Base-by-base conservation (phyloP, 2,888 invertebrate species). In the Sesia apiformis region DNA sequence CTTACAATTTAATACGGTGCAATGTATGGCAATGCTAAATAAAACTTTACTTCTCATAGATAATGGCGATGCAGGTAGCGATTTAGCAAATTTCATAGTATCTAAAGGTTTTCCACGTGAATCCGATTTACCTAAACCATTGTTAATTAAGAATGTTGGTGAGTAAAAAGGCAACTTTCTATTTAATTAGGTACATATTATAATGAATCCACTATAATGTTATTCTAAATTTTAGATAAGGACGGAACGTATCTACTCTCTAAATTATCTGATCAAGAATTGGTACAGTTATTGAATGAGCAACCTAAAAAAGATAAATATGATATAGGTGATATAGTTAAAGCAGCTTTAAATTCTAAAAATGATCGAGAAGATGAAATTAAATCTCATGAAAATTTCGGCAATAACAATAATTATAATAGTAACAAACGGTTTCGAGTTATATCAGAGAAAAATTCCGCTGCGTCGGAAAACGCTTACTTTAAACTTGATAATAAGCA, bases 221-320 rank as follows among this genome's bases (percentile, higher is more conserved):
- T 23, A 23, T 23, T 23, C 23, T 46, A 46, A 46, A 7, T 61
- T 67, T 72, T 65, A 86, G 87, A 74, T 58, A 75, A 74, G 54
- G 83, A 86, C 51, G 72, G 70, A 5, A 76, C 78, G 1, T 83
- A 80, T 61, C 60, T 87, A 53, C 70, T 88, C 51, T 84, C 88
- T 3, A 86, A 85, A 63, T 66, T 88, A 59, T 74, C 83, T 5
- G 84, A 88, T 55, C 70, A 76, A 50, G 82, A 85, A 53, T 70
- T 88, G 7, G 61, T 87, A 43, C 78, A 76, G 57, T 63, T 88
- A 49, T 67, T 88, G 49, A 78, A 70, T 42, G 70, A 75, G 39
- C 76, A 81, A 61, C 81, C 84, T 3, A 72, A 70, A 52, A 81
- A 76, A 60, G 69, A 62, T 52, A 75, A 76, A 61, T 85, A 78